Base-by-base conservation (phyloP, 2,888 invertebrate species). In the Agriotes lineatus region DNA sequence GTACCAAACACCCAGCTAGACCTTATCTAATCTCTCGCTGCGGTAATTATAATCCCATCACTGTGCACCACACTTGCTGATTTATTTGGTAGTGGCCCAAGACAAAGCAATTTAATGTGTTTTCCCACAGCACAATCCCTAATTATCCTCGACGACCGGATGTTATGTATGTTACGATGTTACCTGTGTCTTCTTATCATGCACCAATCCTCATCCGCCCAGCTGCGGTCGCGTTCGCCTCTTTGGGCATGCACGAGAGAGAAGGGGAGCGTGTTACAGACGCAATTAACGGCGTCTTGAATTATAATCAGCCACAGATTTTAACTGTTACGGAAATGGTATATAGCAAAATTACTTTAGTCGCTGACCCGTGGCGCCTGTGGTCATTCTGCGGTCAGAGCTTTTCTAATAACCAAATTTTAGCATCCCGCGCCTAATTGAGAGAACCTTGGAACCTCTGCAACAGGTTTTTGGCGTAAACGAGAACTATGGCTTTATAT, bases 81-180 rank as follows among this genome's bases (percentile, higher is more conserved):
- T 42, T 42, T 42, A 42, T 42, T 42, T 18, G 5, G 42, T 18
- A 18, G 42, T 42, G 42, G 42, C 14, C 42, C 42, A 52, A 33
- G 33, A 52, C 33, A 52, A 33, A 52, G 52, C 48, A 48, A 25
- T 48, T 25, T 6, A 68, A 58, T 39, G 60, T 58, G 60, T 72
- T 69, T 74, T 74, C 74, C 74, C 74, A 74, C 74, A 70, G 66
- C 70, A 63, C 62, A 60, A 60, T 50, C 59, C 63, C 65, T 72
- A 72, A 72, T 74, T 74, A 74, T 69, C 61, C 64, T 63, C 3
- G 4, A 25, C 25, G 25, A 7, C 74, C 72, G 74, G 74, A 74
- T 74, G 72, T 72, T 42, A 2, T 39, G 37, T 42, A 2, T 10
- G 37, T 61, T n/a, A n/a, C n/a, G n/a, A 39, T 39, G 33, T 61